Conservation (phyloP, 2,113 vertebrate species). For the Syngnathoides biaculeatus region DNA sequence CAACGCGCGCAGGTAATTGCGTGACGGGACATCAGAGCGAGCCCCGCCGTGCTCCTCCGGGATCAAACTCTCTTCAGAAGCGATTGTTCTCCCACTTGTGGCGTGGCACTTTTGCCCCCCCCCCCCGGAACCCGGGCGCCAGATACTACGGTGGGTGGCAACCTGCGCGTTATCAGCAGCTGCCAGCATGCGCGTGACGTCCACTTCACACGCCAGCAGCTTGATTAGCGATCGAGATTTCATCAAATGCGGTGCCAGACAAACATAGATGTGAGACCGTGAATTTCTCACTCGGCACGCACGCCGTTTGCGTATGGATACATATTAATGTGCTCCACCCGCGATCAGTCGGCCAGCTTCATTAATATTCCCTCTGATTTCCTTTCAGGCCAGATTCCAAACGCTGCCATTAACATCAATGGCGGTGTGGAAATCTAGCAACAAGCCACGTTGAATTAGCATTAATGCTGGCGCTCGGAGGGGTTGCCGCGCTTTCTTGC, state of each 20-base stretch:
- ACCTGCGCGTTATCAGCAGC: slow-evolving; percentile 12
- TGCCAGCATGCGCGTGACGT: background rate
- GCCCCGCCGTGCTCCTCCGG: slow-evolving; percentile 32
- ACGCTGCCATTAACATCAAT: slow-evolving; percentile 58
- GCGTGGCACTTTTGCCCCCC: slow-evolving; percentile 5
- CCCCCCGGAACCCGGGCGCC: slow-evolving; percentile 4
- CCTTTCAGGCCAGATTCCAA: slow-evolving; percentile 42
- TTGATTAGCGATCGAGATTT: slow-evolving; percentile 21
- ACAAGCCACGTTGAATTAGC: slow-evolving; percentile 60
- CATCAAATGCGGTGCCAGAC: slow-evolving; percentile 13
- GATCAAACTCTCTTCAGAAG: slow-evolving; percentile 18
- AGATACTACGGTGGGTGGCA: slow-evolving; percentile 3
- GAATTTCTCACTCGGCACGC: slow-evolving; percentile 21
- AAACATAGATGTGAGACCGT: slow-evolving; percentile 18
- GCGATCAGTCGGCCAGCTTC: slow-evolving; percentile 11
- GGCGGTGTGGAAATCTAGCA: slow-evolving; percentile 54
- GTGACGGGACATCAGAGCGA: slow-evolving; percentile 29
- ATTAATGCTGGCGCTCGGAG: slow-evolving; percentile 44
- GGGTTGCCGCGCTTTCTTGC: slow-evolving; percentile 27
- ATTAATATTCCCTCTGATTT: slow-evolving; percentile 59
- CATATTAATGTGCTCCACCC: slow-evolving; percentile 47
- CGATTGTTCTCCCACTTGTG: background rate
- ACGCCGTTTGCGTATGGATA: slow-evolving; percentile 17
- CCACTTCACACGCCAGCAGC: slow-evolving; percentile 12
- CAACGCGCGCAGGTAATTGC: slow-evolving; percentile 41